Percentiles rank a stretch among this genome's conserved stretches.
These are phyloP conservation scores for Calosoma granatense DNA, from an alignment of 1,140 invertebrate species.

Conservation along the genomic window DNA sequence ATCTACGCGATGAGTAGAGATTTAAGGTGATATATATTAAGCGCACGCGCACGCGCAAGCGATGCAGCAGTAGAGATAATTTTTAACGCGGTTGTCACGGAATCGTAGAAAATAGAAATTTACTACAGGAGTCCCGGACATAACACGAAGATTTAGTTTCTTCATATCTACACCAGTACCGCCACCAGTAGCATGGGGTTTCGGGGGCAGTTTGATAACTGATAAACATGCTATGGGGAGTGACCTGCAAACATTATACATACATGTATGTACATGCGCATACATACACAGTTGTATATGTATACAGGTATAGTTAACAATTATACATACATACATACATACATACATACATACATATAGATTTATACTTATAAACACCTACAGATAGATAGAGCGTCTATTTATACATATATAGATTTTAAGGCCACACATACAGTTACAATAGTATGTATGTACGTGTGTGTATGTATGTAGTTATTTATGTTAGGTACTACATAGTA, in stretches of 20 bases:
- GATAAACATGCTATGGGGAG: neutral
- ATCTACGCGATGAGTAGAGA: neutral
- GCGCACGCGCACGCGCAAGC: neutral
- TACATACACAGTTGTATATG: neutral
- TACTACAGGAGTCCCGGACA: neutral
- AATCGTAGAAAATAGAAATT: neutral
- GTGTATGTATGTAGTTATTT: neutral
- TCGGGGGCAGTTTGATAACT: neutral
- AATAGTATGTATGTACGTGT: neutral
- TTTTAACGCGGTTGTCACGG: neutral
- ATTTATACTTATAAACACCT: neutral
- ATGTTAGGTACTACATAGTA: neutral
- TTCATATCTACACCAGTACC: neutral
- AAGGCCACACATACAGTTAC: no score
- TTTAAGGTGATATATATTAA: neutral
- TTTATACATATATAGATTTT: neutral
- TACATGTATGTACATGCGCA: neutral
- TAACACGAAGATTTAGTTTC: neutral
- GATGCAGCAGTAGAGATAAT: neutral
- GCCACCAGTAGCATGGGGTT: no score
- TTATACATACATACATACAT: constrained; percentile 4
- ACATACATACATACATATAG: constrained; percentile 5
- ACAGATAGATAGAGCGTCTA: neutral
- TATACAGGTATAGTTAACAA: neutral
- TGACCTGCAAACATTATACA: neutral